phyloP scores from a whole-genome alignment of 2,113 vertebrate genomes.

The Miniopterus natalensis region DNA sequence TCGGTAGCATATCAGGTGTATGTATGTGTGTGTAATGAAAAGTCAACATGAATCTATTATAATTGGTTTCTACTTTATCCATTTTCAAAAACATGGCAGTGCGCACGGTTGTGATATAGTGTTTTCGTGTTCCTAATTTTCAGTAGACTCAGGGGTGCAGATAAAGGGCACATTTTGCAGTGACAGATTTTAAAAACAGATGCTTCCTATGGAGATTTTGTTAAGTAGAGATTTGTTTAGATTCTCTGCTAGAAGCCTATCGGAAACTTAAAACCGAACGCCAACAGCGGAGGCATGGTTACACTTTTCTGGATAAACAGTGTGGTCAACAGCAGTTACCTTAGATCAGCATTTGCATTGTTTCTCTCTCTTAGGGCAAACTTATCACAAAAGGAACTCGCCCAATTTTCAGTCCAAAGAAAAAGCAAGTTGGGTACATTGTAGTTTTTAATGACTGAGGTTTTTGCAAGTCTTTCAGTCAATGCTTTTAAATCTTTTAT shows the following conservation, averaged over 20 bases:
- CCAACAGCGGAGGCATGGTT: background rate
- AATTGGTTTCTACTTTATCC: background rate
- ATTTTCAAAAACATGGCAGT: background rate
- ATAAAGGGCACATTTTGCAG: conserved; percentile 33
- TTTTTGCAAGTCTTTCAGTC: background rate
- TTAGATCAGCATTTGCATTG: background rate
- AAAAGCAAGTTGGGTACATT: background rate
- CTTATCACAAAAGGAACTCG: background rate
- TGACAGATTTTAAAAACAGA: conserved; percentile 16
- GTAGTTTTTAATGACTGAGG: background rate
- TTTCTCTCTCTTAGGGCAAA: background rate
- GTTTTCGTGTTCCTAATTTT: conserved; percentile 7
- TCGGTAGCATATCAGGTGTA: accelerated
- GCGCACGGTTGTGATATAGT: background rate
- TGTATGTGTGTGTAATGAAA: background rate
- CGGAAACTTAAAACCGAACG: background rate
- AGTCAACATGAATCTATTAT: background rate
- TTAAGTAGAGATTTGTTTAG: conserved; percentile 14
- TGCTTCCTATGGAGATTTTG: conserved; percentile 48
- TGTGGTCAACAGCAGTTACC: background rate
- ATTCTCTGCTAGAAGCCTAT: background rate
- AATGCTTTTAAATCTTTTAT: background rate
- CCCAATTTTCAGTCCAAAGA: background rate
- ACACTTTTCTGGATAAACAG: background rate
- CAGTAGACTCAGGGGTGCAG: background rate